Evolutionary conservation across 2,797 vertebrate species (phyloP), one percentile per base, ranked within the genome.

Genomic region (Jordanella pulchra): DNA sequence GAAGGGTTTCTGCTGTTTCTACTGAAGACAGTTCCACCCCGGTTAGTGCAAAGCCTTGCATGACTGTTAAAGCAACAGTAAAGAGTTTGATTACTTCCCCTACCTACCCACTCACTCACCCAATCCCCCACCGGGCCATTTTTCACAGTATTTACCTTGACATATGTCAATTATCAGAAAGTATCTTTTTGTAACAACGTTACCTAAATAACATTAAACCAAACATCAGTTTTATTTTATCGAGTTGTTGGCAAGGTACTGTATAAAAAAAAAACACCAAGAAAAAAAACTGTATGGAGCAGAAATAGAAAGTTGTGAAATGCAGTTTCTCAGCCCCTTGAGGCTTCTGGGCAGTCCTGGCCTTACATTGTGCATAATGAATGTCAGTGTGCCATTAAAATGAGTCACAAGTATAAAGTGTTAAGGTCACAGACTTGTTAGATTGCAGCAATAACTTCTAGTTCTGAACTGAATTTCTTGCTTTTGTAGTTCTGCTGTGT

Each of bases 311-410:
- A 63, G 23, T 42, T 63, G n/a, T 25, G 60, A 63, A 44, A 35
- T 25, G 23, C 60, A 42, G 60, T 63, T 63, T 44, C 39, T 63
- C 60, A 25, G 35, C n/a, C 60, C 60, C 39, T 63, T 44, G 39
- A 25, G 60, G 60, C 35, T 44, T 63, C 60, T 63, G 60, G 60
- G 60, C 60, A 63, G 21, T 63, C 35, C 25, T 23, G n/a, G 60
- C 23, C 39, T 42, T 44, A 63, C 35, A 25, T 25, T 63, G 60
- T 63, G 60, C 60, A 63, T 63, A 63, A 63, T 63, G 60, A 63
- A 63, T 63, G 60, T 63, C 60, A 63, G 60, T 63, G 60, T 63
- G 60, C 39, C 60, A 63, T 63, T 63, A 63, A 63, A 63, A 63
- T 63, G 60, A 44, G 12, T 42, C 60, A 63, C 60, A 63, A 63